phyloP scores from a whole-genome alignment of 2,113 vertebrate genomes.

The Cyanoramphus novaezelandiae region DNA sequence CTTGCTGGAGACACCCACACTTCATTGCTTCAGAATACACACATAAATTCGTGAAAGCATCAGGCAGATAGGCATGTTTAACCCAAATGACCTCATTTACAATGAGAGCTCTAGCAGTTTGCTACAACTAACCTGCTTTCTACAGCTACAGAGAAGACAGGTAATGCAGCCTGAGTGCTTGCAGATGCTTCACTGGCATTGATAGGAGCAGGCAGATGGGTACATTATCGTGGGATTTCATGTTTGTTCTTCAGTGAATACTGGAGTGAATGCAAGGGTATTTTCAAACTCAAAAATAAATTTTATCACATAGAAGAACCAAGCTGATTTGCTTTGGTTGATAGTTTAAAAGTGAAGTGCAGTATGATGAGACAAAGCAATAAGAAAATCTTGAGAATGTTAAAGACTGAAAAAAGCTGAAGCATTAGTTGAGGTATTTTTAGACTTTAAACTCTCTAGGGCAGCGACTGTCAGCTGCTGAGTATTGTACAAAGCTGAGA shows the following conservation, averaged over 20 bases:
- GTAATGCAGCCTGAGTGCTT: background rate
- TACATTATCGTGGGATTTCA: background rate
- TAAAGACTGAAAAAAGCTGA: constrained; percentile 17
- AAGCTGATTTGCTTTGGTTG: background rate
- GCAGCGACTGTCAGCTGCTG: background rate
- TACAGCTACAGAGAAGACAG: background rate
- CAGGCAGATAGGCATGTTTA: background rate
- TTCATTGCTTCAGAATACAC: background rate
- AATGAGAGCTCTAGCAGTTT: background rate
- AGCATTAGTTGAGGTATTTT: constrained; percentile 11
- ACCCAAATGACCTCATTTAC: background rate
- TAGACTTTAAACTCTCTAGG: constrained; percentile 13
- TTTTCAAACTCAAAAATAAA: background rate
- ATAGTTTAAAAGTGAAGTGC: background rate
- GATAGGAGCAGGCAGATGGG: background rate
- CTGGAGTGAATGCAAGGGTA: background rate
- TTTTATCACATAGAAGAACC: background rate
- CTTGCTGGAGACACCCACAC: background rate
- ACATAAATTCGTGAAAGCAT: background rate
- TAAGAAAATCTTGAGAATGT: background rate
- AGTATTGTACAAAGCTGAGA: background rate
- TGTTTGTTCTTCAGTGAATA: background rate
- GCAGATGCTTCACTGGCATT: background rate
- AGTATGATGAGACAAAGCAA: background rate
- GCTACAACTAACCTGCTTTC: background rate